Percentiles rank a stretch among this genome's conserved stretches.
These are phyloP conservation scores for Bubo bubo DNA, from an alignment of 2,113 vertebrate genomes.

Conservation along the genomic window DNA sequence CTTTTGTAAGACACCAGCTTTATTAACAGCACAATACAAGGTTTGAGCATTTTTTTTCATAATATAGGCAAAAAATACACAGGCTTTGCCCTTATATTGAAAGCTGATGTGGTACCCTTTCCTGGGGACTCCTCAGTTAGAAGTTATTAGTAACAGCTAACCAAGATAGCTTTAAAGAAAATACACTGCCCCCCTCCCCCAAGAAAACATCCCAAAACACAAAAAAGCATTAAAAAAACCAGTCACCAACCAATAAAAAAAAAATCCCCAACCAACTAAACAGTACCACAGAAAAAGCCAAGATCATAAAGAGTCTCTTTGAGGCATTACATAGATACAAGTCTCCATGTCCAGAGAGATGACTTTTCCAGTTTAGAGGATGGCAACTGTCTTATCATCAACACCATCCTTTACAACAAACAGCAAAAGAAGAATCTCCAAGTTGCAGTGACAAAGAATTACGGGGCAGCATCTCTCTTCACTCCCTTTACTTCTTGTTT, in stretches of 20 bases:
- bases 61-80: background rate
- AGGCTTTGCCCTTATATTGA: background rate
- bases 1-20: background rate
- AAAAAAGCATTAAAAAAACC: background rate
- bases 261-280: too few species aligned
- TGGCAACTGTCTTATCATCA: background rate
- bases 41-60: background rate
- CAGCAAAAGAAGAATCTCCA: background rate
- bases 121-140: background rate
- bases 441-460: background rate
- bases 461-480: background rate
- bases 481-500: background rate
- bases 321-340: background rate
- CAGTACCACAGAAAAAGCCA: background rate
- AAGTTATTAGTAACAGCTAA: background rate
- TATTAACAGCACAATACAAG: background rate
- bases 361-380: background rate
- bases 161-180: background rate
- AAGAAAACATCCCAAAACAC: background rate
- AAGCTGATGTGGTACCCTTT: background rate
- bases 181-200: fast-evolving
- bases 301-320: background rate
- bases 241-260: too few species aligned
- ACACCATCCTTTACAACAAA: background rate
- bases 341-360: background rate